phyloP scores from a whole-genome alignment of 2,113 vertebrate genomes.

The Ranitomeya imitator region DNA sequence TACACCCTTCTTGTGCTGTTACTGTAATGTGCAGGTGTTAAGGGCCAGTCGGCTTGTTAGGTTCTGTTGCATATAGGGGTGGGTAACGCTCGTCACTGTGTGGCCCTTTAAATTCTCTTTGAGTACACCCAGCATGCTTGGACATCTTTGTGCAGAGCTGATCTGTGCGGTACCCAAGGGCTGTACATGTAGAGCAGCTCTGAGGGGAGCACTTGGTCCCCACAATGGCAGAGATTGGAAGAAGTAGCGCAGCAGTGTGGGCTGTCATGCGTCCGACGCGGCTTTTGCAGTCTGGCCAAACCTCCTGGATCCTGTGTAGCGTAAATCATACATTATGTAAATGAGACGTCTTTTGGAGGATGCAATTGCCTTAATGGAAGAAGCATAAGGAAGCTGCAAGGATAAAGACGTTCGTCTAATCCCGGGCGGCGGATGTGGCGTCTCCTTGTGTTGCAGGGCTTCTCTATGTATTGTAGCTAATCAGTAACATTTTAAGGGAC shows the following conservation, averaged over 20 bases:
- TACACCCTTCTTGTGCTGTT: too few relatives aligned
- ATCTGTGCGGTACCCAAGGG: not conserved
- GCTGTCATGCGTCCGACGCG: not conserved
- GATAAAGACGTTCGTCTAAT: not conserved
- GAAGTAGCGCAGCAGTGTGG: not conserved
- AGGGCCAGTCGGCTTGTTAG: too few relatives aligned
- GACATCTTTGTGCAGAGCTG: not conserved
- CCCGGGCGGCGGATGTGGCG: too few relatives aligned
- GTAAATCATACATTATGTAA: constrained; percentile 6
- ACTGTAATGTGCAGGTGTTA: too few relatives aligned
- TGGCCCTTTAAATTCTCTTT: too few relatives aligned
- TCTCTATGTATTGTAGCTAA: not conserved
- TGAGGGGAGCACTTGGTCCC: too few relatives aligned
- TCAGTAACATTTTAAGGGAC: not conserved
- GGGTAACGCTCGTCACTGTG: too few relatives aligned
- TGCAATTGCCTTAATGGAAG: not conserved
- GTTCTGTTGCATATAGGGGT: too few relatives aligned
- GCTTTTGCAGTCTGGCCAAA: not conserved
- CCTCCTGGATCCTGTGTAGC: not conserved
- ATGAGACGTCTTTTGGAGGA: not conserved
- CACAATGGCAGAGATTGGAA: not conserved
- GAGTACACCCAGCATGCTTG: not conserved
- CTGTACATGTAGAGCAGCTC: not conserved
- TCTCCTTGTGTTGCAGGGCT: not conserved
- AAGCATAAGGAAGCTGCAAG: not conserved